Base-by-base conservation (phyloP, 2,113 vertebrate species). In the Atractosteus spatula region DNA sequence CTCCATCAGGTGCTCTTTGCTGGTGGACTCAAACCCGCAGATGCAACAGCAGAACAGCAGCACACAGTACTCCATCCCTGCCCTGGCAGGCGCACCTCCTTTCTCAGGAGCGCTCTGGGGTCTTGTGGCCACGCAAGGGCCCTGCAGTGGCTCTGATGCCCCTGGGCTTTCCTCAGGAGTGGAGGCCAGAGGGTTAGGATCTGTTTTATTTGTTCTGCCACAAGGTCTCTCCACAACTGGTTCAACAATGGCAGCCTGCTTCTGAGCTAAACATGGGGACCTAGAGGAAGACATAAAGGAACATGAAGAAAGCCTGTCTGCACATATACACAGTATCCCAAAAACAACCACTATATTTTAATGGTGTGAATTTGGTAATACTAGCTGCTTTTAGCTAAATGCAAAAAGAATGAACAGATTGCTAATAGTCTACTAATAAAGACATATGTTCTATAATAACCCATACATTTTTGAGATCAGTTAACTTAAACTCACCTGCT, bases 31-130 rank as follows among this genome's bases (percentile, higher is more conserved):
- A 41, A 98, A 98, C 55, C 97, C 95, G 44, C 97, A 99, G 84
- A 99, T 96, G 41, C 96, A 98, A 86, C 96, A 99, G 85, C 97
- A 99, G 90, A 99, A 99, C 70, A 99, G 85, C 44, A 99, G 88
- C 80, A 99, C 87, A 1, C 97, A 99, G 74, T 95, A 96, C 77
- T 99, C 97, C 82, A 93, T 90, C 8, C 88, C 88, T 3, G 89
- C 78, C 59, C 87, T 80, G 55, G 82, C 51, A 7, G 81, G 77
- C 61, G 61, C 67, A 41, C 79, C 79, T 74, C 66, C 77, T 79
- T 92, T 92, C 73, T 91, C 92, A 64, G 81, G 73, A 7, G 57
- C 74, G 62, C 79, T 86, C 65, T 87, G 85, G 84, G 83, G 83
- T 83, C 81, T 82, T 62, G 70, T 82, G 7, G 78, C 65, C 44